Percentiles rank a stretch among this genome's conserved stretches.
phyloP scores from a whole-genome alignment of 2,797 vertebrate species.

The Choloepus didactylus region DNA sequence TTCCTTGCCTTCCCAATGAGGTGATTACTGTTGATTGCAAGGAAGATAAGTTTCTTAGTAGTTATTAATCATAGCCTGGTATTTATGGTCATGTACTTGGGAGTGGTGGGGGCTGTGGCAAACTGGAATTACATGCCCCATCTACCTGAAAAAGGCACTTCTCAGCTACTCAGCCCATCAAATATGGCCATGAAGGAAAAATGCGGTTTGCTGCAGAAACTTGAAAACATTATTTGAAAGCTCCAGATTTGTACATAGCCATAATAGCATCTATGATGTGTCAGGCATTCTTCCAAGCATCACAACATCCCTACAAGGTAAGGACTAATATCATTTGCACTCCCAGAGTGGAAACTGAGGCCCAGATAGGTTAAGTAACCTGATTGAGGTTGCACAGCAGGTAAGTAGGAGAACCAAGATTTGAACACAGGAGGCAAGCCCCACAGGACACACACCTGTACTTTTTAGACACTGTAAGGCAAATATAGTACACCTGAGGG shows the following conservation, averaged over 20 bases:
- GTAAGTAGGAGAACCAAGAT: not conserved
- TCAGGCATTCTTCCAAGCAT: not conserved
- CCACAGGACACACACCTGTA: not conserved
- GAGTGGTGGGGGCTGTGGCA: not conserved
- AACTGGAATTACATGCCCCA: not conserved
- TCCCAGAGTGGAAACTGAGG: not conserved
- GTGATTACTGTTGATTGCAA: not conserved
- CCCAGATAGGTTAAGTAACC: not conserved
- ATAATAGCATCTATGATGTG: not conserved
- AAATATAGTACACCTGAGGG: not conserved
- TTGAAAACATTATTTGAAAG: not conserved
- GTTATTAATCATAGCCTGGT: not conserved
- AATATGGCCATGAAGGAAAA: not conserved
- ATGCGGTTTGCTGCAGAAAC: not conserved
- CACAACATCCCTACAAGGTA: not conserved
- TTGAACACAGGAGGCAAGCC: not conserved
- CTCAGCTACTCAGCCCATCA: not conserved
- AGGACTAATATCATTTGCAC: not conserved
- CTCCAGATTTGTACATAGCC: not conserved
- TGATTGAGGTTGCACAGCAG: not conserved
- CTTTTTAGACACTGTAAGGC: not conserved
- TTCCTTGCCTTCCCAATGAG: not conserved
- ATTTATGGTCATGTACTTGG: not conserved
- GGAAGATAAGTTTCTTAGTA: not conserved
- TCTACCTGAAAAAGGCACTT: not conserved